Evolutionary conservation across 2,797 vertebrate genomes (phyloP), one percentile per base, ranked within the genome.

Genomic region (Falco rusticolus): DNA sequence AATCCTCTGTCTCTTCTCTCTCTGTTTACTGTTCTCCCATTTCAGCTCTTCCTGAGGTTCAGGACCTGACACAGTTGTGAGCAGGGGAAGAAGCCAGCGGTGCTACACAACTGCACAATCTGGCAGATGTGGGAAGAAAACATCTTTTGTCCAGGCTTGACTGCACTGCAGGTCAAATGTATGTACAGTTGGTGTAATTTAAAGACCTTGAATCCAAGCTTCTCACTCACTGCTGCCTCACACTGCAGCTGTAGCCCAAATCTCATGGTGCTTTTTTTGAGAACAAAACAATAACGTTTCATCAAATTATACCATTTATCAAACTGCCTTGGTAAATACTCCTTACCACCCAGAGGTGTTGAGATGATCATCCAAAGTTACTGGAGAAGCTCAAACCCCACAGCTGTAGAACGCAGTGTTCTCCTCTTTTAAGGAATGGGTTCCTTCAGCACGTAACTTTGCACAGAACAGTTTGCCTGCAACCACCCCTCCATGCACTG

Each of bases 91-190:
- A 28, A 33, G 64, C 57, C 29, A 45, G 74, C 20, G 54, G 45
- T 20, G 5, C 53, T 4, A 4, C 9, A 51, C 19, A 47, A 10
- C 37, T 2, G 33, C 48, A 10, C 1, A 0, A 3, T 2, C 5
- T 7, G 13, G 43, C 61, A n/a, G 16, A 37, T 14, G 6, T 10
- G 4, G 31, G 16, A 37, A 53, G 14, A 28, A 65, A 48, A 34
- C 54, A 28, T 14, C 48, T 74, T 43, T 14, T n/a, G 9, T 33
- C 47, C 43, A 39, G 60, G 22, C 33, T 11, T 20, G 43, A 6
- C 72, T 12, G 15, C 19, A 24, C 21, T 14, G 22, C 41, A 45
- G 16, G 19, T 21, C 69, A 37, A 51, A 29, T 57, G 57, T 29
- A 5, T 6, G 9, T 34, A 29, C 33, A 29, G n/a, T 16, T 34